Conservation (phyloP, 2,797 vertebrate genomes). For the Pseudocheirus occidentalis region DNA sequence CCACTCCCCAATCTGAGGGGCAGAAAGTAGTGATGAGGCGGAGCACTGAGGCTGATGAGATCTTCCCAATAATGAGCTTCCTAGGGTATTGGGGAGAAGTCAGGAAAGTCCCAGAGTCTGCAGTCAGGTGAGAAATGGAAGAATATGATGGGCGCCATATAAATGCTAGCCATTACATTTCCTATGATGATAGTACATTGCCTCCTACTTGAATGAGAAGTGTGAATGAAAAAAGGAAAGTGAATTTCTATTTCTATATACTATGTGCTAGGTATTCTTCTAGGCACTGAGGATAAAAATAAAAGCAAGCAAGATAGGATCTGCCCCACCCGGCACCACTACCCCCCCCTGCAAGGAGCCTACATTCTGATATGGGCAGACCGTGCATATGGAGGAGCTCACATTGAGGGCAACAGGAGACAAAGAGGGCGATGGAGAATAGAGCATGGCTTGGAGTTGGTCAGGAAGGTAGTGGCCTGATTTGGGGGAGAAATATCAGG, state of each 20-base stretch:
- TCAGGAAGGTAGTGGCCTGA: neutral
- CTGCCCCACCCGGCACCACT: too few relatives aligned
- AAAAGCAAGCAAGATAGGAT: neutral
- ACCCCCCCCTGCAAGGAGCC: too few relatives aligned
- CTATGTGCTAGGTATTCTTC: neutral
- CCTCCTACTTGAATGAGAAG: neutral
- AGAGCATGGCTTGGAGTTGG: neutral
- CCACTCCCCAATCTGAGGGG: neutral
- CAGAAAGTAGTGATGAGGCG: neutral
- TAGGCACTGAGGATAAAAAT: neutral
- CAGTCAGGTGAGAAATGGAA: neutral
- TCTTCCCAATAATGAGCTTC: neutral
- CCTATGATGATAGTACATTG: neutral
- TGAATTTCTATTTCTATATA: too few relatives aligned
- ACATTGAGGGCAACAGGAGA: neutral
- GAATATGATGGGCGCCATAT: neutral
- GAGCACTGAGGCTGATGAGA: neutral
- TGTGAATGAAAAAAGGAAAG: neutral
- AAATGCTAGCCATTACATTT: neutral
- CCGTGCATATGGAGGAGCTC: neutral
- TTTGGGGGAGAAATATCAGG: neutral
- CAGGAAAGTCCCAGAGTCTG: neutral
- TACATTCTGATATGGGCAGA: neutral
- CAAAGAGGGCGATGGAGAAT: neutral
- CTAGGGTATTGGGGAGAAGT: neutral